A percentile compares a stretch with the other conserved stretches of the same genome.
Conservation (phyloP, 2,797 vertebrate genomes). For the Loris lydekkerianus region DNA sequence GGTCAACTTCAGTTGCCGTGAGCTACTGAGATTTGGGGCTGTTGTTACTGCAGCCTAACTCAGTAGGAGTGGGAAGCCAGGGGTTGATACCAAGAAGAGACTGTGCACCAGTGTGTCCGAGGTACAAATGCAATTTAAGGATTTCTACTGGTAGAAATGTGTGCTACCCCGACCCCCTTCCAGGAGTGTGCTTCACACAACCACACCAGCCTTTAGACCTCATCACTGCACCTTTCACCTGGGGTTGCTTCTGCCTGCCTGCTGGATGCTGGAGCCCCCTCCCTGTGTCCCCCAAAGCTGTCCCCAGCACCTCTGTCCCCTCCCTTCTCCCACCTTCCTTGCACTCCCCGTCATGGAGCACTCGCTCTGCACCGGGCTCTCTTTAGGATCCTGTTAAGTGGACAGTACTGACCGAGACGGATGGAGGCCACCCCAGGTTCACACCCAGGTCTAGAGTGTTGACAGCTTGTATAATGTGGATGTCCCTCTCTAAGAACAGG, state of each 20-base stretch:
- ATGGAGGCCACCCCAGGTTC: not conserved
- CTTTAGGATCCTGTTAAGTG: not conserved
- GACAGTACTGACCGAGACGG: not conserved
- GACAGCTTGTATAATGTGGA: not conserved
- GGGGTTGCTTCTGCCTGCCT: not conserved
- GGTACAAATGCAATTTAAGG: not conserved
- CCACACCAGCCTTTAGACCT: not conserved
- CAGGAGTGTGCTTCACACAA: rapidly evolving
- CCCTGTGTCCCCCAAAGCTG: not conserved
- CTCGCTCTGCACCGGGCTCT: rapidly evolving
- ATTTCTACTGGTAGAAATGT: not conserved
- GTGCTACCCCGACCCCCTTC: rapidly evolving
- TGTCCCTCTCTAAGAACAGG: not conserved
- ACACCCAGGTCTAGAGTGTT: not conserved
- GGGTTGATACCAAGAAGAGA: not conserved
- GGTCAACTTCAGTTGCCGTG: rapidly evolving
- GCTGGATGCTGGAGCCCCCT: too few species aligned
- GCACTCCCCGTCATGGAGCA: not conserved
- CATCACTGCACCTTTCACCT: not conserved
- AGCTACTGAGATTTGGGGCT: not conserved
- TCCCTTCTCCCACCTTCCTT: not conserved
- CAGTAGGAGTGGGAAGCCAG: not conserved
- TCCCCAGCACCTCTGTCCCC: too few species aligned
- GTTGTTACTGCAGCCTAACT: too few species aligned
- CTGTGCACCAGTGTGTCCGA: rapidly evolving